Evolutionary conservation across 2,888 invertebrate genomes (phyloP).

Genomic region (Drosophila neoperkinsi): DNA sequence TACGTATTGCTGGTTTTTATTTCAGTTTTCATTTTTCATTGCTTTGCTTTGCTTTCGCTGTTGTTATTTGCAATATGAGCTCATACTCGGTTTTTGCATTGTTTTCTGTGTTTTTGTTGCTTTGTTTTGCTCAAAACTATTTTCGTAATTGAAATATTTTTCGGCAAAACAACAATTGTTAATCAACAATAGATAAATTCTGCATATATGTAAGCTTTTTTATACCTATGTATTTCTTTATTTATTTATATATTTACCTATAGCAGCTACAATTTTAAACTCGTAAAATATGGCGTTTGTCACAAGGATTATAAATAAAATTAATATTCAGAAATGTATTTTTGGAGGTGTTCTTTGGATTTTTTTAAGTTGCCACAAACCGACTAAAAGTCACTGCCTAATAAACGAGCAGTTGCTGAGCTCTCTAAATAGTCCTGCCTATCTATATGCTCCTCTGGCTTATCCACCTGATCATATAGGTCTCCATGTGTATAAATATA

Average conservation of each 20-base stretch:
- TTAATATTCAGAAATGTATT: background rate
- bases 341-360: background rate
- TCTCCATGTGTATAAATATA: background rate
- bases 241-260: background rate
- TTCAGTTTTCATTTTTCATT: slow-evolving; percentile 15
- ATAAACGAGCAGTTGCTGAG: background rate
- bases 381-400: background rate
- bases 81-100: slow-evolving; percentile 6
- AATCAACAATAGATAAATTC: slow-evolving; percentile 10
- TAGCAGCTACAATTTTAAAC: background rate
- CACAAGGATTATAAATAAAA: background rate
- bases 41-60: slow-evolving; percentile 5
- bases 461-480: background rate
- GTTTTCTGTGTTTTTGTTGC: background rate
- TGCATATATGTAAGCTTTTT: background rate
- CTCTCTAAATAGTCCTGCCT: background rate
- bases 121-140: slow-evolving; percentile 34
- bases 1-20: slow-evolving; percentile 24
- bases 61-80: slow-evolving; percentile 27
- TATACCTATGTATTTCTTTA: background rate
- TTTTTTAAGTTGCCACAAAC: background rate
- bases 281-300: background rate
- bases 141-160: slow-evolving; percentile 70
- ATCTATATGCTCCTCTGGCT: background rate
- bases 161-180: slow-evolving; percentile 20